Evolutionary conservation across 1,140 invertebrate species (phyloP).

Genomic region (Zaprionus gabonicus): DNA sequence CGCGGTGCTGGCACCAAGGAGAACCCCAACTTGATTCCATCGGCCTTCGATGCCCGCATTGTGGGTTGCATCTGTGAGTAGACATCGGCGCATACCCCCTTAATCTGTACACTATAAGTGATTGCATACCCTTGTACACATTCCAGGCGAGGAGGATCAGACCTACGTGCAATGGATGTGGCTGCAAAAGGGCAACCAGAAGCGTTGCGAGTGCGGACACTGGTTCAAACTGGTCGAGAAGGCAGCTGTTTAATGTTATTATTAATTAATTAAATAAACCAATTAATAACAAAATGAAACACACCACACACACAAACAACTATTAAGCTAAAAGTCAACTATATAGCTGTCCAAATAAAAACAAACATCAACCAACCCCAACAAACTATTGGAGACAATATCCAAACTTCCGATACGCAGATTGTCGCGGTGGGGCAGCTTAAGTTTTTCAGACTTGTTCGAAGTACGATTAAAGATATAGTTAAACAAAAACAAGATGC

Average conservation of each 20-base stretch:
- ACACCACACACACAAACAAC: conserved; percentile 47
- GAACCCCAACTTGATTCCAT: conserved; percentile 94
- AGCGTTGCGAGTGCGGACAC: conserved; percentile 97
- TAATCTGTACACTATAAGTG: not conserved
- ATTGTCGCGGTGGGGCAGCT: conserved; percentile 44
- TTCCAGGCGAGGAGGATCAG: conserved; percentile 93
- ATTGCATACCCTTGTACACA: not conserved
- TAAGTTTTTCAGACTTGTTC: conserved; percentile 9
- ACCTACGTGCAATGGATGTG: conserved; percentile 96
- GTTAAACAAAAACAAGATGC: conserved; percentile 1
- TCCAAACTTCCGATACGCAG: conserved; percentile 18
- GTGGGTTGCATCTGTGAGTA: conserved; percentile 96
- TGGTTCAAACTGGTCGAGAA: conserved; percentile 97
- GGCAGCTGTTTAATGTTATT: conserved; percentile 87
- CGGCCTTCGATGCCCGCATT: conserved; percentile 93
- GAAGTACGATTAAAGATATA: not conserved
- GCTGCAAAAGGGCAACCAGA: conserved; percentile 93
- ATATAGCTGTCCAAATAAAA: conserved; percentile 74
- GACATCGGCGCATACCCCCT: not conserved
- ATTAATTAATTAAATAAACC: conserved; percentile 80
- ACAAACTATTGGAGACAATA: conserved; percentile 36
- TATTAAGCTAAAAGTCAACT: conserved; percentile 78
- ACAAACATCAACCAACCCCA: conserved; percentile 60
- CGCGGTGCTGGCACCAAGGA: conserved; percentile 93
- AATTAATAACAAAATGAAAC: conserved; percentile 74